Evolutionary conservation across 92 coral and sea anemone genomes (phyloP), one percentile per base, ranked within the genome.

Genomic region (Porites rus): DNA sequence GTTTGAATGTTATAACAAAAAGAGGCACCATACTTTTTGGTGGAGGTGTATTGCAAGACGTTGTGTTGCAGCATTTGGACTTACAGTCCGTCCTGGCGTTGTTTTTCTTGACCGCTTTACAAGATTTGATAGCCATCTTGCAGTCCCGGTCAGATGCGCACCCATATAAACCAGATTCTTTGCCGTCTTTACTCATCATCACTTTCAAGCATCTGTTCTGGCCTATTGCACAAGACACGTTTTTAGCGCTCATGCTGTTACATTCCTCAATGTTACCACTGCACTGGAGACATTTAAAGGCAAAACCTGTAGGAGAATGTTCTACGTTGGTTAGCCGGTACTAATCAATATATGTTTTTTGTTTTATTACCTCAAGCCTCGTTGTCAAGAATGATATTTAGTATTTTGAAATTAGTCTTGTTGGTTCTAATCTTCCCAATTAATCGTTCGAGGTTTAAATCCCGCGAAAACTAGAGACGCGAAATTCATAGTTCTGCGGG

Each of bases 111-210:
- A 19, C 20, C 52, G 7, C 11, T 24, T 4, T 0, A 25, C 80
- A 56, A 51, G 22, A 21, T 59, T 12, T 21, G 51, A 4, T 11
- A 1, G 67, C 51, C 1, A 13, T 28, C 46, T 3, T 38, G 80
- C 80, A 76, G 28, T 76, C 80, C 51, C 17, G 16, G 2, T 22
- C 3, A 21, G 21, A 46, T 51, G 65, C 84, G 62, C 84, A 79
- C 24, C 84, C 84, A 8, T 66, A 58, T 14, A 79, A 1, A 21
- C 13, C 24, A 20, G 16, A 10, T 67, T 67, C 17, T 51, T 66
- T 14, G 75, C 84, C 84, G 6, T 66, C 74, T 18, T 67, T 79
- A 0, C 3, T 17, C 1, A 8, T 25, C 54, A 4, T 22, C 24
- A 79, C 31, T 10, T 19, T 67, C 51, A 16, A 43, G 31, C 84